These are phyloP conservation scores for Rhincodon typus DNA, from an alignment of 2,797 vertebrate genomes.

Conservation along the genomic window DNA sequence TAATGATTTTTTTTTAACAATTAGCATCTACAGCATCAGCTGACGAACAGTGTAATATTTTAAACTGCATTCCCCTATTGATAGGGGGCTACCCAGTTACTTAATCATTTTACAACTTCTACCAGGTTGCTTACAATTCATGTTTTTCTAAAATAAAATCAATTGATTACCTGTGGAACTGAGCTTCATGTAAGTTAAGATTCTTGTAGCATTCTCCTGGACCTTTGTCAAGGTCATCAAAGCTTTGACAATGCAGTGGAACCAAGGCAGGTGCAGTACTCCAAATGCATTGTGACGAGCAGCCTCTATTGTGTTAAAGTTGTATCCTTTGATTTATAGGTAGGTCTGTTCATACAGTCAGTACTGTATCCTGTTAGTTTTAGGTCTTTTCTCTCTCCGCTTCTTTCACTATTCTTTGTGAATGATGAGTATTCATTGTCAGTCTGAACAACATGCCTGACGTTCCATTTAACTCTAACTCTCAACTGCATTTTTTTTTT, in stretches of 20 bases:
- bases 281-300: neutral
- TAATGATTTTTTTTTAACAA: too few species aligned
- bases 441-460: too few species aligned
- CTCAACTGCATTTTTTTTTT: too few species aligned
- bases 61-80: neutral
- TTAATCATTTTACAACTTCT: neutral
- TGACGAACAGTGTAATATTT: neutral
- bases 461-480: neutral
- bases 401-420: neutral
- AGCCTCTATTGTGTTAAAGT: neutral
- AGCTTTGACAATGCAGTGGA: too few species aligned
- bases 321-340: neutral
- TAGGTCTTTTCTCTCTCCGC: neutral
- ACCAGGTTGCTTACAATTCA: neutral
- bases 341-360: neutral
- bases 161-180: neutral
- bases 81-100: neutral
- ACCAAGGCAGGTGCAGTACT: neutral
- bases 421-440: neutral
- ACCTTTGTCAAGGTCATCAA: neutral
- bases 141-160: neutral
- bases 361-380: too few species aligned
- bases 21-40: neutral
- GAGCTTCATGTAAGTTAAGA: neutral
- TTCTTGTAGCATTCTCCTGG: neutral